Percentiles rank a stretch among this genome's conserved stretches.
Conservation (phyloP, 2,888 invertebrate genomes). For the Melieria picta region DNA sequence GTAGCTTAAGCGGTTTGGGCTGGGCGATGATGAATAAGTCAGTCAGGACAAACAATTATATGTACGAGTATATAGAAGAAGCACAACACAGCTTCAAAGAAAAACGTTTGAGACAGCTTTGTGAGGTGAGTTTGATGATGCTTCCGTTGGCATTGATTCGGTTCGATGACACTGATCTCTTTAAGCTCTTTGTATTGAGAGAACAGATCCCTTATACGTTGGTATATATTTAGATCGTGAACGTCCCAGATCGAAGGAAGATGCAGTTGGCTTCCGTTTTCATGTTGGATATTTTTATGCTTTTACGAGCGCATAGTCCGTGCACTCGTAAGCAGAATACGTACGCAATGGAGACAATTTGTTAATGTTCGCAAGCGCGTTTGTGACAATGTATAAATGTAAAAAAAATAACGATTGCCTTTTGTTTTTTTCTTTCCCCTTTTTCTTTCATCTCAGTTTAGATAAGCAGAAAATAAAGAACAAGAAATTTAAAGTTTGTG, state of each 20-base stretch:
- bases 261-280: conserved; percentile 39
- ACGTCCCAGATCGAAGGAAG: conserved; percentile 10
- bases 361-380: conserved; percentile 38
- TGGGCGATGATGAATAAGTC: too few relatives aligned
- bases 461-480: conserved; percentile 23
- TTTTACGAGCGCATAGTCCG: neutral
- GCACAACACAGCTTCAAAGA: neutral
- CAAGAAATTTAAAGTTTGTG: too few relatives aligned
- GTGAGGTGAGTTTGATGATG: neutral
- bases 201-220: too few relatives aligned
- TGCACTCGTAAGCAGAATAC: neutral
- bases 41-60: too few relatives aligned
- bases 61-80: too few relatives aligned
- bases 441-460: conserved; percentile 26
- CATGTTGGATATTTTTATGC: neutral
- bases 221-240: neutral
- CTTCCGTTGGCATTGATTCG: neutral
- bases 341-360: neutral
- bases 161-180: too few relatives aligned
- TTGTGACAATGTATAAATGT: conserved; percentile 7
- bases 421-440: conserved; percentile 10
- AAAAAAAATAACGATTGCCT: neutral
- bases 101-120: neutral
- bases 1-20: too few relatives aligned
- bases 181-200: too few relatives aligned